Base-by-base conservation (phyloP, 2,888 invertebrate species). In the Matsumyia berberina region DNA sequence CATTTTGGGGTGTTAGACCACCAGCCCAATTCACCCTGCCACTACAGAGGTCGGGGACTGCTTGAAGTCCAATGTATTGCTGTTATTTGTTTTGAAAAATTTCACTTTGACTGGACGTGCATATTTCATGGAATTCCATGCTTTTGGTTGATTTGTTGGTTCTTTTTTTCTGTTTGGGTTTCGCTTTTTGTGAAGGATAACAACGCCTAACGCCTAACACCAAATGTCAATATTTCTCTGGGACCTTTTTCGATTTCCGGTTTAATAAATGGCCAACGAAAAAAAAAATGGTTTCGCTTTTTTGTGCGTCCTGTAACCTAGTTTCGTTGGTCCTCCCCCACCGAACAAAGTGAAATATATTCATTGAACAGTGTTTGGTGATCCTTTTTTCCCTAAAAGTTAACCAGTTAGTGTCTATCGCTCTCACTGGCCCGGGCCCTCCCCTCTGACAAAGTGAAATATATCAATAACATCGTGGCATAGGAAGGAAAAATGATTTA, bases 231-330 rank as follows among this genome's bases (percentile, higher is more conserved):
- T 78, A 69, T 69, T 69, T 62, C 55, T 62, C 17, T 42, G 29
- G 69, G 53, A 35, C 57, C 53, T 35, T 78, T 58, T 72, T 66
- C 58, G 37, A 60, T 44, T 55, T 51, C 46, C 55, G 49, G 62
- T 64, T 67, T 67, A 73, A 83, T 79, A 83, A 78, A 82, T 82
- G 66, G 58, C 72, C 72, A 46, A 39, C 70, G 31, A 57, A 57
- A 64, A 66, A 60, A 73, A 74, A 69, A 44, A 72, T 62, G 39
- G 62, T 69, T 62, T 62, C 19, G 46, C 8, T 19, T 69, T 62
- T 78, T 70, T 55, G n/a, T n/a, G 53, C 19, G 42, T 49, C 11
- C 33, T 33, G 33, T 17, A 12, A 7, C 39, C 24, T 19, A 8
- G 33, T 19, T 64, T 37, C 12, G 49, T 24, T 37, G 37, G 51